These are phyloP conservation scores for Coregonus clupeaformis DNA, from an alignment of 2,113 vertebrate species.

Conservation along the genomic window DNA sequence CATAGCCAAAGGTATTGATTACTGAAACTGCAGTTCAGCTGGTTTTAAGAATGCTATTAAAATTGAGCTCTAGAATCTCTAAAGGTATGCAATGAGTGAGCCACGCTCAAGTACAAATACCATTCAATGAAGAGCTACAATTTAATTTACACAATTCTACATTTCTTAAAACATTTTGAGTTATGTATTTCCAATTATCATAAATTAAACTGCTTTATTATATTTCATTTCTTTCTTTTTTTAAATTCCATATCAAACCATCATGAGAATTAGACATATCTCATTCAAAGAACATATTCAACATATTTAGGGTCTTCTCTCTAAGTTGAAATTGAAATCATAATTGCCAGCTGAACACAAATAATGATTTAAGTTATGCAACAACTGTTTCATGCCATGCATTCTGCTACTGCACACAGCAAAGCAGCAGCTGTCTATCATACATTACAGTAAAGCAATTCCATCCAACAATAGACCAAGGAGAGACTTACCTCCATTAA, in stretches of 20 bases:
- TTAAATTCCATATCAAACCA: background rate
- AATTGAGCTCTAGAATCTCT: too few relatives aligned
- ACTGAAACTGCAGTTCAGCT: conserved; percentile 71
- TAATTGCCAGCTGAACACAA: too few relatives aligned
- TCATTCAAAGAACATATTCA: background rate
- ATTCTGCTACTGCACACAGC: background rate
- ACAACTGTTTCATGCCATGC: conserved; percentile 5
- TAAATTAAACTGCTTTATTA: background rate
- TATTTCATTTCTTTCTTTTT: background rate
- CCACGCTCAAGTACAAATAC: conserved; percentile 11
- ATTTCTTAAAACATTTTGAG: conserved; percentile 1
- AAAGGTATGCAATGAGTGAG: conserved; percentile 50
- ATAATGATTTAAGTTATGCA: background rate
- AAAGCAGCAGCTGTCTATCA: conserved; percentile 7
- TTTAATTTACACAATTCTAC: background rate
- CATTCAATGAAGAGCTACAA: conserved; percentile 27
- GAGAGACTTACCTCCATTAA: conserved; percentile 86
- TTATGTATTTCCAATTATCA: conserved; percentile 5
- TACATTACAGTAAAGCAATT: background rate
- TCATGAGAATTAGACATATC: background rate
- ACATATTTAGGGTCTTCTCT: background rate
- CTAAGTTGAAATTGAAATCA: background rate
- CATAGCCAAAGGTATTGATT: conserved; percentile 67
- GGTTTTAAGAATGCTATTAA: conserved; percentile 68
- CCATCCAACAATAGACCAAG: conserved; percentile 25